Evolutionary conservation across 2,888 invertebrate genomes (phyloP).

Genomic region (Amiota communis): DNA sequence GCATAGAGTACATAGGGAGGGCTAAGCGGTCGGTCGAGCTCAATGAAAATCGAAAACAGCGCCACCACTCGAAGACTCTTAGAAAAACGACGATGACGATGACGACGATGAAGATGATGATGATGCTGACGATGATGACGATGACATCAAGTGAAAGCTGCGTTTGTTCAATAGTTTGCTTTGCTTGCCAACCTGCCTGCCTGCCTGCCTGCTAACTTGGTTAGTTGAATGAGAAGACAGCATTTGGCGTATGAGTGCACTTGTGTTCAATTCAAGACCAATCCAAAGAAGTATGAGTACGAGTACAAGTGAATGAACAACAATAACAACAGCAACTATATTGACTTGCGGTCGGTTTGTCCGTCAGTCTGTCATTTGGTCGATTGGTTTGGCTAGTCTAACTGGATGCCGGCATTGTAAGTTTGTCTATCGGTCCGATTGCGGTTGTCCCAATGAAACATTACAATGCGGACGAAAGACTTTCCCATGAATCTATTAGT

Average conservation of each 20-base stretch:
- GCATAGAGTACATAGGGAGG: not conserved
- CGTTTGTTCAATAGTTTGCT: not conserved
- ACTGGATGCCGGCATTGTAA: conserved; percentile 18
- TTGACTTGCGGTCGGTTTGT: conserved; percentile 11
- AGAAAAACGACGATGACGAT: not conserved
- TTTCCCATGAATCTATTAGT: conserved; percentile 62
- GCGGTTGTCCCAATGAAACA: conserved; percentile 10
- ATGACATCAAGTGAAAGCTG: conserved; percentile 23
- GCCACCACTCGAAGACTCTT: conserved; percentile 45
- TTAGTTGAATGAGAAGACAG: not conserved
- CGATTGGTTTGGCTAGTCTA: conserved; percentile 37
- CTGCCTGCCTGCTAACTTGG: not conserved
- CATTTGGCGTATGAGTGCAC: conserved; percentile 64
- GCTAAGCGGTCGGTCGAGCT: conserved; percentile 34
- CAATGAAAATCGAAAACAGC: conserved; percentile 65
- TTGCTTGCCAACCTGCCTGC: not conserved
- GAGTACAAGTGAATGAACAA: conserved; percentile 4
- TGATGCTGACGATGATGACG: not conserved
- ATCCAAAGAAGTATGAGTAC: conserved; percentile 53
- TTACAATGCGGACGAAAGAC: conserved; percentile 35
- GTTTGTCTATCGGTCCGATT: conserved; percentile 30
- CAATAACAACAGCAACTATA: not conserved
- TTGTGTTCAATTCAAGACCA: conserved; percentile 64
- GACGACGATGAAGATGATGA: not conserved
- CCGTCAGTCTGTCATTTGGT: not conserved